Base-by-base conservation (phyloP, 2,113 vertebrate genomes). In the Nothoprocta pentlandii region DNA sequence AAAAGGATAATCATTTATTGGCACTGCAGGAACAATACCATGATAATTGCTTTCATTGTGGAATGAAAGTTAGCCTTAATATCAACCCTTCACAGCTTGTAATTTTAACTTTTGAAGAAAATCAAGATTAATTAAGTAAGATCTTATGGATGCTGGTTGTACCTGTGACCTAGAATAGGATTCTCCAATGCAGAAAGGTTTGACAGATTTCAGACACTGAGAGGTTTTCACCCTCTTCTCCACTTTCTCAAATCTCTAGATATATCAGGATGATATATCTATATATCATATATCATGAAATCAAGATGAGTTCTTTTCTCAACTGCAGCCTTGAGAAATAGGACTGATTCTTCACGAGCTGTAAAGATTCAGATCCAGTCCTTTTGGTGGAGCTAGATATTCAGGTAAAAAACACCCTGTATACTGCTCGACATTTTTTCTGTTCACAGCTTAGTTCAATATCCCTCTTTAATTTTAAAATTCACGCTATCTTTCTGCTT, bases 311-410 rank as follows among this genome's bases (percentile, higher is more conserved):
- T 80, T 49, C 16, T 89, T 5, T 64, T 71, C 28, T 58, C 70
- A 68, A 32, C 4, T 12, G 44, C 15, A 58, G 25, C 16, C 17
- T 91, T 82, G 53, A 79, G 59, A 87, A 91, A 79, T 7, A 10
- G 13, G 3, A 66, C 25, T 69, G 44, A 73, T 30, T 10, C 23
- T 77, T 26, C 51, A 16, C 13, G 26, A 73, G 82, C 63, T 26
- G 67, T 42, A 74, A 77, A 82, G 42, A 87, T 90, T 91, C 89
- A 70, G 21, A 80, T 42, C 1, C 12, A 88, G 42, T 54, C 96
- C 93, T 92, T 94, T 85, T 94, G 95, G 94, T 90, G 91, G 91
- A 94, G 95, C 94, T 96, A 94, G 85, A 85, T 75, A 78, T 85
- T 90, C 90, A 88, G 76, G 80, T 80, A 83, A 92, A 53, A 94